These are phyloP conservation scores for Poecilobothrus nobilitatus DNA, from an alignment of 2,888 invertebrate species.

Conservation along the genomic window DNA sequence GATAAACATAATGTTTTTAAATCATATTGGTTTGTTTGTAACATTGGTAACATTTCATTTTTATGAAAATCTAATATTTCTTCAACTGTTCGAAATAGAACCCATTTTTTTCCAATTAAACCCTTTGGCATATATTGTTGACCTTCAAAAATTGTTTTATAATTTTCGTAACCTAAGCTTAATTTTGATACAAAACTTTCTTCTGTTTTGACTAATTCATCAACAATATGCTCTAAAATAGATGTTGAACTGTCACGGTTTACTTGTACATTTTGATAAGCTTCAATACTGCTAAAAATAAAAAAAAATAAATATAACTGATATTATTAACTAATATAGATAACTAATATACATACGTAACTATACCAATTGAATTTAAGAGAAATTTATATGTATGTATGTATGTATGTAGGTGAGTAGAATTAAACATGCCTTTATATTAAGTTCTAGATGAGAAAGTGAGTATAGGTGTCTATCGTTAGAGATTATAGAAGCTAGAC, in stretches of 20 bases:
- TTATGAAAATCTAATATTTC: slow-evolving; percentile 85
- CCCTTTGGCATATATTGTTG: slow-evolving; percentile 37
- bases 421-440: no score
- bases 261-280: neutral
- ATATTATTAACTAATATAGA: no score
- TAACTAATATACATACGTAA: no score
- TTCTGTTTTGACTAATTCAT: slow-evolving; percentile 41
- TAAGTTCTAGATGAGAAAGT: no score
- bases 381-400: no score
- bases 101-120: slow-evolving; percentile 40
- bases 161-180: slow-evolving; percentile 37
- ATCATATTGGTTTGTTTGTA: slow-evolving; percentile 35
- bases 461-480: no score
- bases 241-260: neutral
- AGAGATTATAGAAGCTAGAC: no score
- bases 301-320: no score
- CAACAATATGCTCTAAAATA: slow-evolving; percentile 34
- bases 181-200: slow-evolving; percentile 41
- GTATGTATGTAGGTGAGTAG: no score
- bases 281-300: no score
- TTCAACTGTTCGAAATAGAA: slow-evolving; percentile 85
- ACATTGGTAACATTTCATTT: slow-evolving; percentile 40
- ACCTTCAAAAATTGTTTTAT: slow-evolving; percentile 36
- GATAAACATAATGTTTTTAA: slow-evolving; percentile 38
- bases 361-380: no score